These are phyloP conservation scores for Argyrosomus japonicus DNA, from an alignment of 2,113 vertebrate species.

Conservation along the genomic window DNA sequence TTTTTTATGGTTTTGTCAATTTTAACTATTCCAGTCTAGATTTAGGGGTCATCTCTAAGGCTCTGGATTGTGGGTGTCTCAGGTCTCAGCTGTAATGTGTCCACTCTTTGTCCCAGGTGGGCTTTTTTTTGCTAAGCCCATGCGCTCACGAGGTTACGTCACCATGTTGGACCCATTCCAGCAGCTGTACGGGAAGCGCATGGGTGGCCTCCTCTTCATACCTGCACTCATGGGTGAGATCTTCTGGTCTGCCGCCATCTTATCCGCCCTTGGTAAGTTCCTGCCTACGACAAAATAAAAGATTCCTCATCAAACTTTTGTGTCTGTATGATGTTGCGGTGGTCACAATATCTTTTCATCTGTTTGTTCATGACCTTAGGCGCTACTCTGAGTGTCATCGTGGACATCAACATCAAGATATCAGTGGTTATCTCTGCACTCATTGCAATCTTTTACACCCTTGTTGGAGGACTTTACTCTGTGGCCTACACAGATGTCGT, in stretches of 20 bases:
- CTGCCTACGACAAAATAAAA: background rate
- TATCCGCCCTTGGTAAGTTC: slow-evolving; percentile 94
- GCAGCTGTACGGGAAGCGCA: slow-evolving; percentile 96
- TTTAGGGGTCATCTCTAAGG: background rate
- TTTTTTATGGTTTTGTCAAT: slow-evolving; percentile 3
- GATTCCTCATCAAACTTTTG: background rate
- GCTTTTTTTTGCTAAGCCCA: slow-evolving; percentile 98
- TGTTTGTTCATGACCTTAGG: slow-evolving; percentile 78
- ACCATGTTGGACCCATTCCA: slow-evolving; percentile 99
- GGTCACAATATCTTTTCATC: background rate
- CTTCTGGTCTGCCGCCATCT: slow-evolving; percentile 99
- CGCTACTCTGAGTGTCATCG: slow-evolving; percentile 96
- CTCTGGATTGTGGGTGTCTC: background rate
- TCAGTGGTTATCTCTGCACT: slow-evolving; percentile 95
- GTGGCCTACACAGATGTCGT: slow-evolving; percentile 99
- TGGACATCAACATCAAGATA: slow-evolving; percentile 91
- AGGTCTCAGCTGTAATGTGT: background rate
- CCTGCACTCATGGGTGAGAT: slow-evolving; percentile 99
- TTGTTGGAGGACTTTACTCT: slow-evolving; percentile 95
- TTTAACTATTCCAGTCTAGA: background rate
- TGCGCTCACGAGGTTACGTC: slow-evolving; percentile 97
- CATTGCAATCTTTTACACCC: slow-evolving; percentile 94
- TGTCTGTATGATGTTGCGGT: background rate
- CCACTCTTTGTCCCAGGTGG: slow-evolving; percentile 85
- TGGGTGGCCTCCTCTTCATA: slow-evolving; percentile 98